phyloP scores from a whole-genome alignment of 23 tunicate species.

The Botrylloides violaceus region DNA sequence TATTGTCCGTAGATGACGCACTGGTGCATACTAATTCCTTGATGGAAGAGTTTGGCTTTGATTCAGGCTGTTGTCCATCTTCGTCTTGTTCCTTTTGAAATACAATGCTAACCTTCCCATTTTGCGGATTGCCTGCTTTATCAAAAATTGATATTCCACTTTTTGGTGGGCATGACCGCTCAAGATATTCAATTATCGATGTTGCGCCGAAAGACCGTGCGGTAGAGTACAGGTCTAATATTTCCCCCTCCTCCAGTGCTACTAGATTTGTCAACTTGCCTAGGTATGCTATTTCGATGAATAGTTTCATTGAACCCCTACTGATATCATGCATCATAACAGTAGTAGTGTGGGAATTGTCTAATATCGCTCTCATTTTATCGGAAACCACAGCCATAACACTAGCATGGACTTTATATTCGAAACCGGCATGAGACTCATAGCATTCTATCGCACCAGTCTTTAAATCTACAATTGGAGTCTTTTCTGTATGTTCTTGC shows the following conservation, averaged over 20 bases:
- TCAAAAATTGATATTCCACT: not conserved
- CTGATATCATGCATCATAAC: constrained; percentile 3
- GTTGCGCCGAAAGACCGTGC: constrained; percentile 1
- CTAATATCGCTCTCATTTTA: constrained; percentile 1
- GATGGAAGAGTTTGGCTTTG: not conserved
- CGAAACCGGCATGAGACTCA: constrained; percentile 4
- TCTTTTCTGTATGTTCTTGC: not conserved
- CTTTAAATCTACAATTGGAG: not conserved
- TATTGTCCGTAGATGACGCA: not conserved
- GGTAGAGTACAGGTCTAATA: not conserved
- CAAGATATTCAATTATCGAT: constrained; percentile 4
- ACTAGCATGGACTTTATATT: constrained; percentile 6
- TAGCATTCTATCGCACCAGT: constrained; percentile 1
- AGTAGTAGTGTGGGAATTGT: not conserved
- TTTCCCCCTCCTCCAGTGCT: not conserved
- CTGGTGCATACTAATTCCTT: not conserved
- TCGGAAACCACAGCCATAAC: constrained; percentile 6
- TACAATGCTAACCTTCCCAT: not conserved
- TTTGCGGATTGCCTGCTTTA: not conserved
- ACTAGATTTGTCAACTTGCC: constrained; percentile 7
- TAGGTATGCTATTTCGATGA: constrained; percentile 9
- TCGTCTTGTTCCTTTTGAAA: not conserved
- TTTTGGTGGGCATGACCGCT: not conserved
- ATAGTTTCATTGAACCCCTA: constrained; percentile 3
- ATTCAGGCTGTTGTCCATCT: too few relatives aligned